Evolutionary conservation across 64 coral and sea anemone species (phyloP).

Genomic region (Montipora capricornis): DNA sequence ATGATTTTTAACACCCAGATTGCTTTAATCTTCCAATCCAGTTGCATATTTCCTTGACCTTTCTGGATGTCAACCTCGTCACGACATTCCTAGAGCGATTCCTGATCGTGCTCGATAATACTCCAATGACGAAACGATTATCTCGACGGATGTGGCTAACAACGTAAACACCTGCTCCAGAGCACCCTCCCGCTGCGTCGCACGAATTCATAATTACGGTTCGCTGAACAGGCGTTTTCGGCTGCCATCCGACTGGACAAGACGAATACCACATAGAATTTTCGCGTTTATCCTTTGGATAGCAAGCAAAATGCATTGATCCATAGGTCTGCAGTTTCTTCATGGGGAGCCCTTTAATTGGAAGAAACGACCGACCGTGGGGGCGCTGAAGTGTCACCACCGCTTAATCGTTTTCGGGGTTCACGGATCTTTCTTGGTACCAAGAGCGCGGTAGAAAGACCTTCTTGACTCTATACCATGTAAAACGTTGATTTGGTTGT

Average conservation of each 20-base stretch:
- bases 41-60: slow-evolving; percentile 35
- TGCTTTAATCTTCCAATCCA: slow-evolving; percentile 27
- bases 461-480: background rate
- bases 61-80: slow-evolving; percentile 11
- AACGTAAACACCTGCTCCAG: slow-evolving; percentile 38
- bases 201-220: slow-evolving; percentile 33
- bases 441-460: slow-evolving; percentile 27
- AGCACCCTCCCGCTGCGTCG: slow-evolving; percentile 24
- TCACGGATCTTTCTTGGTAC: background rate
- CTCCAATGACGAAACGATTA: slow-evolving; percentile 30
- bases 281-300: slow-evolving; percentile 18
- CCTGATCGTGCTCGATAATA: slow-evolving; percentile 25
- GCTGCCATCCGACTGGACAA: slow-evolving; percentile 33
- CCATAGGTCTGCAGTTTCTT: background rate
- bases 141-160: background rate
- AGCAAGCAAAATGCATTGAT: slow-evolving; percentile 29
- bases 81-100: slow-evolving; percentile 3
- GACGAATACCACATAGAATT: slow-evolving; percentile 51
- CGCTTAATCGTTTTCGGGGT: slow-evolving; percentile 22
- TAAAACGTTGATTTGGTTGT: slow-evolving; percentile 13
- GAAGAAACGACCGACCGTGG: slow-evolving; percentile 14
- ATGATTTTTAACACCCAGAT: slow-evolving; percentile 5
- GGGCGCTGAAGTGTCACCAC: background rate
- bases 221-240: background rate
- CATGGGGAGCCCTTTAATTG: background rate